Percentiles rank a stretch among this genome's conserved stretches.
phyloP scores from a whole-genome alignment of 2,797 vertebrate genomes.

The Enoplosus armatus region DNA sequence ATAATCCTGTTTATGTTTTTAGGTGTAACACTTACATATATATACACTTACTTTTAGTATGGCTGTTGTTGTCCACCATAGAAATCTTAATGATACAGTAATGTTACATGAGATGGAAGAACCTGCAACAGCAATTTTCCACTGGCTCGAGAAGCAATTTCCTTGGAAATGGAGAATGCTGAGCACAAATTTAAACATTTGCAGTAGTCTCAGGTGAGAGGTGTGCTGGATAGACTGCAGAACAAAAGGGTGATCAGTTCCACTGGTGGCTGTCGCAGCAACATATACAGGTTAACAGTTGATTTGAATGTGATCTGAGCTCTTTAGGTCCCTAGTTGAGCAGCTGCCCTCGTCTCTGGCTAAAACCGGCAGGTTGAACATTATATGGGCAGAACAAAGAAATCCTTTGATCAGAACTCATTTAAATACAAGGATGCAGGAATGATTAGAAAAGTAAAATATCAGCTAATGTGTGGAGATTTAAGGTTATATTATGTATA shows the following conservation, averaged over 20 bases:
- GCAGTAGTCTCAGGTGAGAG: background rate
- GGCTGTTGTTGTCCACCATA: background rate
- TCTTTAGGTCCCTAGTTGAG: background rate
- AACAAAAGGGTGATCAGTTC: conserved; percentile 6
- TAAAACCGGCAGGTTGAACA: conserved; percentile 3
- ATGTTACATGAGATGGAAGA: background rate
- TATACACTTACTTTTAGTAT: too few species aligned
- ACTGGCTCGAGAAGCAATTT: background rate
- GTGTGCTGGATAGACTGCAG: background rate
- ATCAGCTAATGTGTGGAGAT: background rate
- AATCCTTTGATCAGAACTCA: background rate
- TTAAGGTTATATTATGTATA: background rate
- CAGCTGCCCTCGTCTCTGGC: background rate
- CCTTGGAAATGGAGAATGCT: background rate
- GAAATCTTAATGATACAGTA: conserved; percentile 10
- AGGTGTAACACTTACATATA: too few species aligned
- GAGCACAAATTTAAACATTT: background rate
- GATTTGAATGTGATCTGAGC: conserved; percentile 1
- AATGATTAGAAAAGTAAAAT: conserved; percentile 15
- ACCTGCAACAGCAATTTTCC: conserved; percentile 6
- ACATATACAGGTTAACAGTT: background rate
- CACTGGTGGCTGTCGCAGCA: background rate
- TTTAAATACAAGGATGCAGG: conserved; percentile 16
- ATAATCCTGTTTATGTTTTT: background rate
- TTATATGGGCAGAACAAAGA: conserved; percentile 5